A percentile compares a stretch with the other conserved stretches of the same genome.
Evolutionary conservation across 2,113 vertebrate genomes (phyloP).

Genomic region (Syngnathus scovelli): DNA sequence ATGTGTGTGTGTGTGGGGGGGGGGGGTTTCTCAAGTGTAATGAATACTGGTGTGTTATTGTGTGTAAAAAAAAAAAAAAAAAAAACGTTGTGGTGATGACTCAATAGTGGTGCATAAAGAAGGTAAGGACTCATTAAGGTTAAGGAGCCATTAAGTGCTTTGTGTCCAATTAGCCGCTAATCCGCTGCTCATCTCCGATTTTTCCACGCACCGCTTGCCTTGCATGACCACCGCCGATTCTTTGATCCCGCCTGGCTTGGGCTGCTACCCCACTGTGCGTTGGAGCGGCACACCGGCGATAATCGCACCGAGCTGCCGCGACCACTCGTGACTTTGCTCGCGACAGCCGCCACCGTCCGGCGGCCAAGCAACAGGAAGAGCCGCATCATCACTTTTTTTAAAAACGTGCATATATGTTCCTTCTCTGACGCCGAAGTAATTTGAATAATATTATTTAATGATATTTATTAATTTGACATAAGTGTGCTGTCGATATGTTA

Average conservation of each 20-base stretch:
- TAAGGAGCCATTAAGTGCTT: slow-evolving; percentile 34
- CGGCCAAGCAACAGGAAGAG: slow-evolving; percentile 57
- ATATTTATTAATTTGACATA: too few relatives aligned
- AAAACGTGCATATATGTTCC: too few relatives aligned
- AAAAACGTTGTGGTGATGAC: neutral
- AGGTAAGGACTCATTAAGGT: slow-evolving; percentile 44
- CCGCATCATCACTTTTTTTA: neutral
- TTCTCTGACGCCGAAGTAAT: too few relatives aligned
- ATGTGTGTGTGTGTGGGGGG: too few relatives aligned
- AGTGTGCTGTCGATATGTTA: too few relatives aligned
- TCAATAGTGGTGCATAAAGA: neutral
- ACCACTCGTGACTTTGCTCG: slow-evolving; percentile 57
- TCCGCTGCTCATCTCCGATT: slow-evolving; percentile 59
- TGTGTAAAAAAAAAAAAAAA: too few relatives aligned
- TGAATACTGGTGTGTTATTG: too few relatives aligned
- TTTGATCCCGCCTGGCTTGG: slow-evolving; percentile 64
- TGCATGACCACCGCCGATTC: slow-evolving; percentile 59
- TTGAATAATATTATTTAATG: too few relatives aligned
- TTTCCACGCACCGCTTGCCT: slow-evolving; percentile 67
- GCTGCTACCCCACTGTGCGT: slow-evolving; percentile 53
- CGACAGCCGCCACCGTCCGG: slow-evolving; percentile 14
- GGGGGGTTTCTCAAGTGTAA: too few relatives aligned
- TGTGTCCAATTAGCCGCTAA: slow-evolving; percentile 68
- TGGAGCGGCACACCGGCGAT: slow-evolving; percentile 28
- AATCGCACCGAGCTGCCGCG: slow-evolving; percentile 73